phyloP scores from a whole-genome alignment of 2,113 vertebrate genomes.

The Theropithecus gelada region DNA sequence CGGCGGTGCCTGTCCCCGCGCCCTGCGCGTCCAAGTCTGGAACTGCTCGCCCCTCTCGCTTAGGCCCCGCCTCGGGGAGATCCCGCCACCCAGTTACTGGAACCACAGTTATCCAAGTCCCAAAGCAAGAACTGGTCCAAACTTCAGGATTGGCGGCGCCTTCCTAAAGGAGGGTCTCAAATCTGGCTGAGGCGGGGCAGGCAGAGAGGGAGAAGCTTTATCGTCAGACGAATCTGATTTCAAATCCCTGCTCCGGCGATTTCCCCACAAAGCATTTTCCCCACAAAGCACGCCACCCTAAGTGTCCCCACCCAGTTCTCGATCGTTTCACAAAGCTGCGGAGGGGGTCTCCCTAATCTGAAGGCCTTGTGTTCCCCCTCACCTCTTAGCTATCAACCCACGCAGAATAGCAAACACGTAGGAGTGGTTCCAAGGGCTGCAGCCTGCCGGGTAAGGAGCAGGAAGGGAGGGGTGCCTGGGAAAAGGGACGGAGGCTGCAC shows the following conservation, averaged over 20 bases:
- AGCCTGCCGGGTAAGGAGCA: not conserved
- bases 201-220: not conserved
- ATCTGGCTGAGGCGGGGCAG: accelerated
- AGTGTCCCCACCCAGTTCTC: not conserved
- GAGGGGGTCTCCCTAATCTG: too few species aligned
- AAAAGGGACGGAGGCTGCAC: not conserved
- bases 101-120: not conserved
- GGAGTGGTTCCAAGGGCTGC: accelerated
- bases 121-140: not conserved
- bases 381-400: not conserved
- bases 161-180: not conserved
- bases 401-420: not conserved
- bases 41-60: accelerated
- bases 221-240: not conserved
- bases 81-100: not conserved
- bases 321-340: not conserved
- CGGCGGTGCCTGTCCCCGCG: accelerated
- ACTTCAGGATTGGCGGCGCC: not conserved
- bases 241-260: not conserved
- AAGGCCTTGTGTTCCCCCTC: not conserved
- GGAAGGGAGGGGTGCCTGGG: not conserved
- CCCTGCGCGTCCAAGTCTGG: accelerated
- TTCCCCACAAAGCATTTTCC: not conserved
- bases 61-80: accelerated
- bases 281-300: not conserved